Conservation (phyloP, 2,113 vertebrate species). For the Gobius niger region DNA sequence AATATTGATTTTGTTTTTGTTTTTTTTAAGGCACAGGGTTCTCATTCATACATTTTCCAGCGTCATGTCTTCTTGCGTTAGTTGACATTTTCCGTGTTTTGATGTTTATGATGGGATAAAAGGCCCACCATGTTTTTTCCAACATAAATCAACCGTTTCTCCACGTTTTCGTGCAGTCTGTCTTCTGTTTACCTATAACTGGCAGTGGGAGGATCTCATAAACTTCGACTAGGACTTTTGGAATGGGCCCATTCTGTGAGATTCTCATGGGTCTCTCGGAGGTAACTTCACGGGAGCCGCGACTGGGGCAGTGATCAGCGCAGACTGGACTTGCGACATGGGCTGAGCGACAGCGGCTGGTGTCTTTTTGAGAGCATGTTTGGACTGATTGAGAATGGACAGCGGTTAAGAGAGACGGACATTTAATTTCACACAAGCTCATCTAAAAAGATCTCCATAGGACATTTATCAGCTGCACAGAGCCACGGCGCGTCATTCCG, state of each 20-base stretch:
- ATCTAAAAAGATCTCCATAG: not conserved
- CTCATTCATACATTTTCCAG: slow-evolving; percentile 52
- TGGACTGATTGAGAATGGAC: slow-evolving; percentile 52
- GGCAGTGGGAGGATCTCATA: slow-evolving; percentile 57
- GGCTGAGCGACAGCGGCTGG: slow-evolving; percentile 64
- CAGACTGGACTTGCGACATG: slow-evolving; percentile 61
- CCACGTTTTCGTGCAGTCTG: slow-evolving; percentile 31
- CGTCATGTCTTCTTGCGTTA: slow-evolving; percentile 44
- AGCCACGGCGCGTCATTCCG: slow-evolving; percentile 1
- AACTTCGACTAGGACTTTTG: slow-evolving; percentile 28
- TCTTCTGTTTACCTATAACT: slow-evolving; percentile 52
- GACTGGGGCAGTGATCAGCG: slow-evolving; percentile 37
- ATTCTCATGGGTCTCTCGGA: slow-evolving; percentile 34
- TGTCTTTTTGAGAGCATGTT: slow-evolving; percentile 38
- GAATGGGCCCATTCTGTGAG: slow-evolving; percentile 44
- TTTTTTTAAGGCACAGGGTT: slow-evolving; percentile 42
- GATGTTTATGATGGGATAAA: slow-evolving; percentile 51
- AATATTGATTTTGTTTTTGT: slow-evolving; percentile 13
- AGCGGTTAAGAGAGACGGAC: slow-evolving; percentile 43
- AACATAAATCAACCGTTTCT: slow-evolving; percentile 49
- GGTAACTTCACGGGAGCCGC: slow-evolving; percentile 29
- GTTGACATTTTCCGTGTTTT: slow-evolving; percentile 47
- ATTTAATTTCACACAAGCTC: slow-evolving; percentile 4
- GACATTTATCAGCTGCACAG: slow-evolving; percentile 2
- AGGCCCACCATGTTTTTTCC: slow-evolving; percentile 45